Evolutionary conservation across 2,113 vertebrate species (phyloP).

Genomic region (Lophochroa leadbeateri): DNA sequence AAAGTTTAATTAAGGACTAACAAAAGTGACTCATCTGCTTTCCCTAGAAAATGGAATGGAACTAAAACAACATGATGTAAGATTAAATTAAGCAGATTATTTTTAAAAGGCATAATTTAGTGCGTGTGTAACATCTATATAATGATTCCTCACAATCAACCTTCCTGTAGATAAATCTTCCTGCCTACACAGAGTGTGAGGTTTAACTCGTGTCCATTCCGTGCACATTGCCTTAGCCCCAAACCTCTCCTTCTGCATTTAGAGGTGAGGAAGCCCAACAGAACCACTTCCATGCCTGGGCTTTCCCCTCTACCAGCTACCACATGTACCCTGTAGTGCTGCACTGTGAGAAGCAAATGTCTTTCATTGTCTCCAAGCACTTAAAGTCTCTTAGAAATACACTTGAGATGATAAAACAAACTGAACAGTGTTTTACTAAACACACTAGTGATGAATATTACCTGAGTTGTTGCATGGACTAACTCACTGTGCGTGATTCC

Average conservation of each 20-base stretch:
- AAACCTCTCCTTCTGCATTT: not conserved
- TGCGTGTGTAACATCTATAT: fast-evolving
- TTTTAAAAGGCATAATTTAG: not conserved
- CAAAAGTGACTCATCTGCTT: slow-evolving; percentile 1
- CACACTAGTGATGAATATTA: not conserved
- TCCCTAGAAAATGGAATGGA: slow-evolving; percentile 1
- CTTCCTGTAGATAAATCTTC: not conserved
- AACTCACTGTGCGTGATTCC: not conserved
- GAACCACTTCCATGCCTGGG: not conserved
- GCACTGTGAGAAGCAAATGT: not conserved
- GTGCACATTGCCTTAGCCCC: not conserved
- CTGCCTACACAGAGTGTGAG: not conserved
- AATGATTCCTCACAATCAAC: not conserved
- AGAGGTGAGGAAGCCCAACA: not conserved
- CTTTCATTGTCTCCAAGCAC: not conserved
- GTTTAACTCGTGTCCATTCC: not conserved
- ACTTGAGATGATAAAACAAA: not conserved
- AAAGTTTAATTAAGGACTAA: slow-evolving; percentile 6
- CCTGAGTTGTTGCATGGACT: not conserved
- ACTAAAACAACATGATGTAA: not conserved
- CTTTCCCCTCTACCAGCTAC: not conserved
- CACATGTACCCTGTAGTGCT: fast-evolving
- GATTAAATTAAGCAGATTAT: not conserved
- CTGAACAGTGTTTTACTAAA: not conserved
- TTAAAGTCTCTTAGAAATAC: not conserved